Conservation (phyloP, 2,113 vertebrate genomes). For the human (Homo sapiens) region DNA sequence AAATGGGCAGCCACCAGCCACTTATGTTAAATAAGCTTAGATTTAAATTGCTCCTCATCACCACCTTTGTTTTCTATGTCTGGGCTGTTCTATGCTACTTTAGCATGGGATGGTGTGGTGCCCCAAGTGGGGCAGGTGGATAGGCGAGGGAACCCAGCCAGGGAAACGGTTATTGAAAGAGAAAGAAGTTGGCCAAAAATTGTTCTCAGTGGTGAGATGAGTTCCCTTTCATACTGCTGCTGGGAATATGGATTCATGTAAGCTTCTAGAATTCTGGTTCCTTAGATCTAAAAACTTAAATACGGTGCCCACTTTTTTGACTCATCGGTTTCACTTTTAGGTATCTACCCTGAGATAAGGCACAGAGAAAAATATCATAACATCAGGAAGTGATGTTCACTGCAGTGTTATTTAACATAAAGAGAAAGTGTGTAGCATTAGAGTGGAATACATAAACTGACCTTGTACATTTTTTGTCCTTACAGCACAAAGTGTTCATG, state of each 20-base stretch:
- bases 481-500: neutral
- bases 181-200: neutral
- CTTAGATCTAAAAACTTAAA: neutral
- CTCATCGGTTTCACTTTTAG: neutral
- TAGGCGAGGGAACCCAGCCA: neutral
- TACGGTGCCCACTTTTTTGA: neutral
- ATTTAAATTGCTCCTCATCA: constrained; percentile 68
- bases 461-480: neutral
- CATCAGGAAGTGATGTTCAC: neutral
- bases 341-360: neutral
- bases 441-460: neutral
- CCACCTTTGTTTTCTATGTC: constrained; percentile 18
- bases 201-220: neutral
- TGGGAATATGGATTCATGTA: neutral
- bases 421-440: neutral
- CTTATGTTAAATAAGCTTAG: constrained; percentile 76
- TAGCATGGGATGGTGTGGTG: neutral
- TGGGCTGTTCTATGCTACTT: constrained; percentile 33
- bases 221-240: neutral
- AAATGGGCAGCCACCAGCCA: constrained; percentile 68
- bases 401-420: neutral
- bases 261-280: neutral
- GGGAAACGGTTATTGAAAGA: neutral
- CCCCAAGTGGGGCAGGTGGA: neutral
- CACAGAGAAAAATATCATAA: neutral